Percentiles rank a stretch among this genome's conserved stretches.
Conservation (phyloP, 2,797 vertebrate genomes). For the Lateolabrax maculatus region DNA sequence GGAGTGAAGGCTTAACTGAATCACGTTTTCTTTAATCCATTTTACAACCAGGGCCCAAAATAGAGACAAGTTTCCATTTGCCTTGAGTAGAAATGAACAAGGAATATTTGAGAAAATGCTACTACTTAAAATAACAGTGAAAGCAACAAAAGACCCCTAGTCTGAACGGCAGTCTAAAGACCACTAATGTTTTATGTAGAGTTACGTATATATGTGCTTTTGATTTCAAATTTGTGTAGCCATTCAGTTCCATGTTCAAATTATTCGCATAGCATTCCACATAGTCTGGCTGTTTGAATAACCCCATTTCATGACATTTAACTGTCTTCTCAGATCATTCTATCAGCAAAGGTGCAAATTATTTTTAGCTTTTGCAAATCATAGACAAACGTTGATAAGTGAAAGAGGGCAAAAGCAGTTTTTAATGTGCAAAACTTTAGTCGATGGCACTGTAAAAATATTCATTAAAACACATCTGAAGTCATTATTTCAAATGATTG, state of each 20-base stretch:
- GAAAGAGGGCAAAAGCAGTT: constrained; percentile 19
- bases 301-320: constrained; percentile 66
- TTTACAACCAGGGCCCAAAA: constrained; percentile 13
- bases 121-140: background rate
- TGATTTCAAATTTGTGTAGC: constrained; percentile 72
- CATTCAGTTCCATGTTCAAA: constrained; percentile 71
- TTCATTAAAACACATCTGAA: constrained; percentile 14
- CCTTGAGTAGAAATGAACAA: constrained; percentile 13
- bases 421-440: constrained; percentile 85
- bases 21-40: constrained; percentile 5
- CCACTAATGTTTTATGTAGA: constrained; percentile 67
- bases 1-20: constrained; percentile 10
- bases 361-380: constrained; percentile 56
- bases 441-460: constrained; percentile 80
- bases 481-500: background rate
- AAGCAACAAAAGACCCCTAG: constrained; percentile 13
- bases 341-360: constrained; percentile 50
- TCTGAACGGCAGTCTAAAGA: constrained; percentile 31
- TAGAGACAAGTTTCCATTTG: constrained; percentile 2
- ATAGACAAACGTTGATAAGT: constrained; percentile 9
- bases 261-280: constrained; percentile 47
- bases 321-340: constrained; percentile 61
- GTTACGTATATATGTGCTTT: constrained; percentile 76
- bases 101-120: background rate
- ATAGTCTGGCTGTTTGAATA: constrained; percentile 56